These are phyloP conservation scores for Herpailurus yagouaroundi DNA, from an alignment of 2,113 vertebrate genomes.

Conservation along the genomic window DNA sequence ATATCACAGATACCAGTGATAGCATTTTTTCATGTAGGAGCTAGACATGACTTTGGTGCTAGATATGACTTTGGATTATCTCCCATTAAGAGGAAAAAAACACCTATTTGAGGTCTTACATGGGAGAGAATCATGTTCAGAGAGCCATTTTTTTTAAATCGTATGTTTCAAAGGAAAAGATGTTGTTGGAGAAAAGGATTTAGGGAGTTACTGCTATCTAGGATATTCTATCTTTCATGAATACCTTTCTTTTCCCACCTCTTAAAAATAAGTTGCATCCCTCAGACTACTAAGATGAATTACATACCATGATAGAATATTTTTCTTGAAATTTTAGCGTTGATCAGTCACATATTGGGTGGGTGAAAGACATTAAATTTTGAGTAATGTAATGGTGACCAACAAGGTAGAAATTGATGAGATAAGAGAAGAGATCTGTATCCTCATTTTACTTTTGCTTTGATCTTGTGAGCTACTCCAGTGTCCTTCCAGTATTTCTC, in stretches of 20 bases:
- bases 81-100: background rate
- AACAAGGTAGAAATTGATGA: background rate
- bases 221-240: background rate
- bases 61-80: background rate
- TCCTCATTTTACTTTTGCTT: background rate
- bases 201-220: background rate
- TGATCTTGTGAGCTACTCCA: background rate
- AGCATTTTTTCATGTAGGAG: background rate
- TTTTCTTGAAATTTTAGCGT: background rate
- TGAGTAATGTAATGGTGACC: background rate
- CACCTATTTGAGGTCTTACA: background rate
- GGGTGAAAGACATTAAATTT: background rate
- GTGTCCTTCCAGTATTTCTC: background rate
- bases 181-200: background rate
- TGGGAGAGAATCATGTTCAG: background rate
- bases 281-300: background rate
- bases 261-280: background rate
- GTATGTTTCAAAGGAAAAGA: background rate
- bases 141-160: background rate
- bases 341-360: background rate
- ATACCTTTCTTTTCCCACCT: background rate
- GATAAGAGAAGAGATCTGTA: background rate
- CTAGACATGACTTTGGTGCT: background rate
- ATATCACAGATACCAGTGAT: background rate
- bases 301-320: background rate